phyloP scores from a whole-genome alignment of 2,797 vertebrate species.

The Myotis vivesi region DNA sequence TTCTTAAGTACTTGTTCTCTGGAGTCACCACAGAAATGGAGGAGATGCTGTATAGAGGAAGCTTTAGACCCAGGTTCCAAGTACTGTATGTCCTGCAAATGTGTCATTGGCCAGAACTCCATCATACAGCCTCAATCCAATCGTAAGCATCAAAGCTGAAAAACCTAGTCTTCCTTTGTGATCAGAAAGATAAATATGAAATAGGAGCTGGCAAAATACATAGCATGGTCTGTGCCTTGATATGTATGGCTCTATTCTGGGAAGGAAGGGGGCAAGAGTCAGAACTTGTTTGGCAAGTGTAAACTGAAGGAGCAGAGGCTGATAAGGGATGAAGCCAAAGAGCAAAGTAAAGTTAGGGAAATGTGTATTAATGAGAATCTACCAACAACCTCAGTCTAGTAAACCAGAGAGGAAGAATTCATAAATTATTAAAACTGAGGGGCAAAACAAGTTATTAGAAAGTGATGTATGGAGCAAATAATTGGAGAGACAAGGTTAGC shows the following conservation, averaged over 20 bases:
- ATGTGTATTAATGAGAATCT: neutral
- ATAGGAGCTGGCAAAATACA: neutral
- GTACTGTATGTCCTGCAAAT: neutral
- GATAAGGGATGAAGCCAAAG: neutral
- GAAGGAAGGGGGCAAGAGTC: neutral
- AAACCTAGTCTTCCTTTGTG: neutral
- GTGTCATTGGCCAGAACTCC: neutral
- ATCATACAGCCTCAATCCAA: neutral
- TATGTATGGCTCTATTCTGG: neutral
- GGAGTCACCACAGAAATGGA: neutral
- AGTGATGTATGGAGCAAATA: neutral
- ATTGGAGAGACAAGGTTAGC: neutral
- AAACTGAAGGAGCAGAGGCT: neutral
- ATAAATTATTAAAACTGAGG: neutral
- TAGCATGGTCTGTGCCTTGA: neutral
- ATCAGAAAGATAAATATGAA: neutral
- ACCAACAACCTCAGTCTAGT: neutral
- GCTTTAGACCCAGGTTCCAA: neutral
- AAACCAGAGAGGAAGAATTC: neutral
- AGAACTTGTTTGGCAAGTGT: neutral
- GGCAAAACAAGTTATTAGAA: neutral
- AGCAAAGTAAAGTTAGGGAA: neutral
- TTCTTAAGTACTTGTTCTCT: neutral
- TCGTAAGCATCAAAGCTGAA: neutral
- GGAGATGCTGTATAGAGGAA: neutral